Base-by-base conservation (phyloP, 53 echinoderm and acorn worm genomes). In the Patiria pectinifera region DNA sequence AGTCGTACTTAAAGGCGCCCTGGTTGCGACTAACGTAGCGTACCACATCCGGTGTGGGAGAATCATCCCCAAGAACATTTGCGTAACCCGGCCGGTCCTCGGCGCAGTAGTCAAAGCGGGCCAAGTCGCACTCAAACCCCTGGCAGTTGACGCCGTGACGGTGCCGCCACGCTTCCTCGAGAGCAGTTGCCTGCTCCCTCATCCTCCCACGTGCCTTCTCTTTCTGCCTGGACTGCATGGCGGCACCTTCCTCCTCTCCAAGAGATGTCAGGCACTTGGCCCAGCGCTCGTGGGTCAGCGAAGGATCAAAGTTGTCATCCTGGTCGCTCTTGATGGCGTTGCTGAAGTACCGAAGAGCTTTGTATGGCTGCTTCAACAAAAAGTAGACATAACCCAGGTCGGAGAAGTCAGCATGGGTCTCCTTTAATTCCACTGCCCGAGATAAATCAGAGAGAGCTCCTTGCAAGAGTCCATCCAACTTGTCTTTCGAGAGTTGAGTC, bases 401-500 rank as follows among this genome's bases (percentile, higher is more conserved):
- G 4, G 98, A 98, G 83, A 87, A 89, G 25, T 95, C 98, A 15
- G 94, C 96, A 78, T 98, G 95, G n/a, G 94, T 92, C 82, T 95
- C 93, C 74, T 95, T 95, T 43, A 89, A 71, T 46, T 71, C 72
- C 62, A 95, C 48, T 4, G 98, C 98, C 15, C 48, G 77, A 62
- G 91, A 83, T 63, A 98, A 94, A 43, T 95, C 93, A 49, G 92
- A 83, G 19, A 95, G 91, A 6, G 98, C 96, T 71, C 69, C 80
- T 59, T 89, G 76, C 14, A 98, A 90, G 43, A 95, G 59, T 53
- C 43, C 84, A 26, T 75, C 45, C 25, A 62, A 26, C 26, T 85
- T 14, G 0, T 76, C 86, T 45, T 85, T n/a, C 35, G 85, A 76
- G 9, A 69, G 6, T 53, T 46, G 8, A 4, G 76, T 74, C 72